Evolutionary conservation across 2,113 vertebrate species (phyloP), one percentile per base, ranked within the genome.

Genomic region (Ameiurus melas): DNA sequence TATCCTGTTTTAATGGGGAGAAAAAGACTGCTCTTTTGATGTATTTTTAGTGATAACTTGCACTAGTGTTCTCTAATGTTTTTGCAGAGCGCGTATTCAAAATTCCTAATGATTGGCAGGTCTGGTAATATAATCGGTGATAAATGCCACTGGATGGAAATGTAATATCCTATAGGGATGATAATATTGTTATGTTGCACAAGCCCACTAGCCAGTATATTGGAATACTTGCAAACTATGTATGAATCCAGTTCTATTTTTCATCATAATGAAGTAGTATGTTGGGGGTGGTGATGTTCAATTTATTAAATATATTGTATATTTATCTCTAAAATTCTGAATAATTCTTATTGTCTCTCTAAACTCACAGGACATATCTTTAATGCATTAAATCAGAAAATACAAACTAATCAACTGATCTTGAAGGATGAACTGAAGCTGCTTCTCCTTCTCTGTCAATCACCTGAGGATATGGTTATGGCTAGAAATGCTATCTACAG

Each of bases 391-490:
- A 92, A 95, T 89, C 91, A 97, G 84, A 99, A 97, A 90, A 43
- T 99, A 39, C 93, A 92, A 82, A 95, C 93, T 85, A 96, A 96
- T 17, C 93, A 93, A 70, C 89, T 96, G 4, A 96, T 99, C 89
- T 71, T 97, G 82, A 95, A 66, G 92, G 94, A 95, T 14, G 97
- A 98, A 58, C 92, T 99, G 86, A 97, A 95, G 94, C 94, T 92
- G 0, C 87, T 99, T 33, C 95, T 99, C 55, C 96, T 98, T 93
- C 86, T 98, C 68, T 98, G 98, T 91, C 94, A 97, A 39, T 95
- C 94, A 86, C 91, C 92, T 43, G 94, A 96, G 0, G 97, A 99
- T 58, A 88, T 97, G 92, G 92, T 94, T 85, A 90, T 95, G 51
- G 97, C 95, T 84, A 97, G 94, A 94, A 92, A 93, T 89, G 96